phyloP scores from a whole-genome alignment of 2,113 vertebrate genomes.

The Psephotus haematonotus region DNA sequence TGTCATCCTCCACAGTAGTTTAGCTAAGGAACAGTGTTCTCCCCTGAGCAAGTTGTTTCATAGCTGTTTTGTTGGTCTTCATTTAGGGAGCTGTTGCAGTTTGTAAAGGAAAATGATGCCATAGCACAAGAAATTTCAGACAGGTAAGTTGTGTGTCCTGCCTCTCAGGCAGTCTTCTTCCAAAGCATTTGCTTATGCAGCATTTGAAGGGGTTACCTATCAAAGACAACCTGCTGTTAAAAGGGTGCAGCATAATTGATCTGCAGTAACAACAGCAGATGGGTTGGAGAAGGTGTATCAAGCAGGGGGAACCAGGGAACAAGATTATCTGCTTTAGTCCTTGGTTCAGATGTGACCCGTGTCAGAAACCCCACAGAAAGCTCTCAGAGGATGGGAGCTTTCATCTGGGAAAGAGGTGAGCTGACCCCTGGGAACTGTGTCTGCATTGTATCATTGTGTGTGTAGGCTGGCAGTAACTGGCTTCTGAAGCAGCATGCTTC shows the following conservation, averaged over 20 bases:
- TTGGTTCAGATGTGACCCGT: neutral
- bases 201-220: neutral
- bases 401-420: neutral
- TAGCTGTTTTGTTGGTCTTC: neutral
- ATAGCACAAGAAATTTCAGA: constrained; percentile 85
- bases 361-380: neutral
- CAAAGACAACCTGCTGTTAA: neutral
- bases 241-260: neutral
- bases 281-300: neutral
- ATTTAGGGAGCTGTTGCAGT: constrained; percentile 88
- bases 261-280: neutral
- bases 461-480: neutral
- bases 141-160: constrained; percentile 76
- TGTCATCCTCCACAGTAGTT: neutral
- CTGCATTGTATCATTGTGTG: neutral
- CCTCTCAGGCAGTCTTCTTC: neutral
- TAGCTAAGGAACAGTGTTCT: neutral
- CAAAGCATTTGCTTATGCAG: neutral
- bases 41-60: neutral
- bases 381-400: neutral
- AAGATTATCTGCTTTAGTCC: neutral
- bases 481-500: neutral
- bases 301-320: neutral
- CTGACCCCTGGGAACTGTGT: neutral
- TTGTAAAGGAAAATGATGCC: constrained; percentile 91